Base-by-base conservation (phyloP, 2,113 vertebrate species). In the Sclerurus mexicanus region DNA sequence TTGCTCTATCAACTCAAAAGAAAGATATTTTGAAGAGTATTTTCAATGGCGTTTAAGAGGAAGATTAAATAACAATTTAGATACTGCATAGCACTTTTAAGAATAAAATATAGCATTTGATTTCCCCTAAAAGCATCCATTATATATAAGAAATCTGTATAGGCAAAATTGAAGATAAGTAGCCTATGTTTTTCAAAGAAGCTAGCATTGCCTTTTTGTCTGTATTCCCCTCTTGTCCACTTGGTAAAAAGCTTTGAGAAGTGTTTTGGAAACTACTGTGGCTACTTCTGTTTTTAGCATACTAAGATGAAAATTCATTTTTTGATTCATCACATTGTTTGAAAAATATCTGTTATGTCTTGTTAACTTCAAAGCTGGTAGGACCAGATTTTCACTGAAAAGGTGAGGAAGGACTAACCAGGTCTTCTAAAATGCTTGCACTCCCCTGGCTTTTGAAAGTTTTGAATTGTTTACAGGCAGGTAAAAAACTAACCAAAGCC, bases 121-220 rank as follows among this genome's bases (percentile, higher is more conserved):
- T 84, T 95, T 93, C 56, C 42, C 24, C 74, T 94, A 73, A 96
- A 95, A 95, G 2, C 11, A 85, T 31, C 35, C n/a, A 30, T 91
- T 88, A 59, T 49, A 19, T n/a, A 16, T 63, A 86, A 69, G 18
- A 12, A 40, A n/a, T 31, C 8, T 50, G 3, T 56, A 23, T 2
- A 64, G 25, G 25, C 12, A 92, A 95, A 64, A 71, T 71, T 62
- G 39, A 69, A 81, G 21, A 69, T 46, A 81, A 80, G 7, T 25
- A 89, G 21, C 10, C 5, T 28, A 22, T 5, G 25, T 66, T 93
- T 69, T 87, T 67, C 27, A 85, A 14, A 71, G 24, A 72, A 68
- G 6, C 18, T 25, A 42, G 17, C 0, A 2, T 49, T 69, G 2
- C 12, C 16, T 31, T 58, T 94, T 14, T 58, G 18, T 63, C 30